A percentile compares a stretch with the other conserved stretches of the same genome.
These are phyloP conservation scores for Campoplex nolae DNA, from an alignment of 2,888 invertebrate genomes.

Conservation along the genomic window DNA sequence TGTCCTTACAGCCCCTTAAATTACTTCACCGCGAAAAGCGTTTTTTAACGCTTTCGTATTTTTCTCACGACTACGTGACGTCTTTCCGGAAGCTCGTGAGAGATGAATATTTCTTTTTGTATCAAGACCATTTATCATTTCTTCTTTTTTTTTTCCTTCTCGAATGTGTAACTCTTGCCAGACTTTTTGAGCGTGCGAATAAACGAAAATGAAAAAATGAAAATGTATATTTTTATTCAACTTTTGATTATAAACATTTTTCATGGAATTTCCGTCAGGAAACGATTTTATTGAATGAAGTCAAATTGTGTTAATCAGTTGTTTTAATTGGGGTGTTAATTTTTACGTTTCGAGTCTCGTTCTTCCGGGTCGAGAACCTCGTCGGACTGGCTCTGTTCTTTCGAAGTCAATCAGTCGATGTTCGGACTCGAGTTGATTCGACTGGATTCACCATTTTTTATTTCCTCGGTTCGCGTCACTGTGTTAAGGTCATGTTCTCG, in stretches of 20 bases:
- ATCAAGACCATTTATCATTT: not conserved
- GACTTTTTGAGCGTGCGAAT: not conserved
- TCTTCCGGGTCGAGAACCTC: not conserved
- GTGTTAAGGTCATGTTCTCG: slow-evolving; percentile 4
- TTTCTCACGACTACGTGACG: not conserved
- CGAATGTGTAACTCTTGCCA: slow-evolving; percentile 17
- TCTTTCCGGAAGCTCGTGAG: not conserved
- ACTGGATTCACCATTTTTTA: not conserved
- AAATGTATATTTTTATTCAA: not conserved
- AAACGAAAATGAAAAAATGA: not conserved
- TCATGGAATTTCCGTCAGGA: not conserved
- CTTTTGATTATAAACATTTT: not conserved
- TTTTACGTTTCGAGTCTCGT: not conserved
- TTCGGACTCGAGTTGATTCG: not conserved
- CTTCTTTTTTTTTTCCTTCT: too few relatives aligned
- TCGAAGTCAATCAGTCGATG: slow-evolving; percentile 8
- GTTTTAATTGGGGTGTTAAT: not conserved
- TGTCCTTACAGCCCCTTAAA: slow-evolving; percentile 86
- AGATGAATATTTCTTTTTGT: not conserved
- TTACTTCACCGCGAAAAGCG: slow-evolving; percentile 85
- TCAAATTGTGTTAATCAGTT: slow-evolving; percentile 12
- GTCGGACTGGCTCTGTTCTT: not conserved
- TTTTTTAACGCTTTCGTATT: not conserved
- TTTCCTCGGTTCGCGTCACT: not conserved
- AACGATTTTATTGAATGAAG: not conserved